A percentile compares a stretch with the other conserved stretches of the same genome.
Evolutionary conservation across 2,113 vertebrate species (phyloP).

Genomic region (Xyliphius kryptos): DNA sequence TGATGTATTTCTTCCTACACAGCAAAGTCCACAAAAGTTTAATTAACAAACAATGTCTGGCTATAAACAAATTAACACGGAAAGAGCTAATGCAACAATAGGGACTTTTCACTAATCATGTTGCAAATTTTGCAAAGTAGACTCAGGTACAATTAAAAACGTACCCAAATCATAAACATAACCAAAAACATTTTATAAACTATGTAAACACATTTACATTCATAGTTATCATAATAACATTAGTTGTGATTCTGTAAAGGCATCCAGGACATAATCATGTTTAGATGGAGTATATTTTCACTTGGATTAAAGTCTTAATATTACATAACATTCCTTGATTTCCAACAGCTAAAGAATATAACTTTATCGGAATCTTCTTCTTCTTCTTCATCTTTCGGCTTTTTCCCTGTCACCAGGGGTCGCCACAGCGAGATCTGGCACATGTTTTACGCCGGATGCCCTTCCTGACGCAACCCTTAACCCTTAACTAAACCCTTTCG

Average conservation of each 20-base stretch:
- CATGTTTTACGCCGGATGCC: too few species aligned
- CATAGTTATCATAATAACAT: not conserved
- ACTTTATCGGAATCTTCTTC: too few species aligned
- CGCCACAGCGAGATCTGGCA: too few species aligned
- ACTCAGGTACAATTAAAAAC: not conserved
- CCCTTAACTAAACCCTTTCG: too few species aligned
- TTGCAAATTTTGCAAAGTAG: not conserved
- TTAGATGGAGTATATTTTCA: not conserved
- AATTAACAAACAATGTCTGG: not conserved
- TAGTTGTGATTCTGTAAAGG: not conserved
- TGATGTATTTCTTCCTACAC: not conserved
- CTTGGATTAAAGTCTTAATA: too few species aligned
- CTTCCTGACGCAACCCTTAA: too few species aligned
- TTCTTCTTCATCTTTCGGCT: too few species aligned
- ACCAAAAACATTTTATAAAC: not conserved
- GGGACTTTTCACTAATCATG: not conserved
- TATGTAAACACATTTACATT: not conserved
- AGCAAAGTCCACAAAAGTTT: not conserved
- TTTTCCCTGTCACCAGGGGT: too few species aligned
- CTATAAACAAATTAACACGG: conserved; percentile 1
- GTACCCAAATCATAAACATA: not conserved
- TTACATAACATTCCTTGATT: too few species aligned
- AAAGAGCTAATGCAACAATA: conserved; percentile 6
- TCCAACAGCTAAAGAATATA: too few species aligned
- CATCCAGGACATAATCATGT: not conserved